These are phyloP conservation scores for Vidua chalybeata DNA, from an alignment of 2,113 vertebrate genomes.

Conservation along the genomic window DNA sequence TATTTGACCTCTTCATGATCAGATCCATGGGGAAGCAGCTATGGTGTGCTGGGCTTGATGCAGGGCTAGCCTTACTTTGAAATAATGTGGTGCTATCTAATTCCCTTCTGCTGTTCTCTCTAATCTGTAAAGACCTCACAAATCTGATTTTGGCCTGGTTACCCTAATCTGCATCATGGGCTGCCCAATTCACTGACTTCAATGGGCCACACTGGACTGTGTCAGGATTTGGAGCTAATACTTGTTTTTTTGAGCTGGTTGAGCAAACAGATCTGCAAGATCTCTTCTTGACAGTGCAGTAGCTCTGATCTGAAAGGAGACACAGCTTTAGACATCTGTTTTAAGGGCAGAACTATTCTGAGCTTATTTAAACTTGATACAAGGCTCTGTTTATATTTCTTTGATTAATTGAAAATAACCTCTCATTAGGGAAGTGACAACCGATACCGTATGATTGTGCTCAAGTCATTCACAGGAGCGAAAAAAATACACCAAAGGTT, in stretches of 20 bases:
- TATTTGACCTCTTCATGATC: background rate
- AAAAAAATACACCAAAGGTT: slow-evolving; percentile 37
- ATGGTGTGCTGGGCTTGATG: background rate
- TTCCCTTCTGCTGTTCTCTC: background rate
- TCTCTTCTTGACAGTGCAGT: slow-evolving; percentile 3
- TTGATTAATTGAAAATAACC: slow-evolving; percentile 68
- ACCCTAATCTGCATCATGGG: background rate
- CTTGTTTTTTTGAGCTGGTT: background rate
- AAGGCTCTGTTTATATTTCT: slow-evolving; percentile 57
- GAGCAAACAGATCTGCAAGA: slow-evolving; percentile 17
- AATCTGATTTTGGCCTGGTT: slow-evolving; percentile 33
- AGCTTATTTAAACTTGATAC: slow-evolving; percentile 44
- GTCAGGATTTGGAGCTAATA: background rate
- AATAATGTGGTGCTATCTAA: background rate
- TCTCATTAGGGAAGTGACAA: slow-evolving; percentile 58
- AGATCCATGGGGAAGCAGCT: background rate
- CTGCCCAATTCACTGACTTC: background rate
- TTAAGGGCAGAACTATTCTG: background rate
- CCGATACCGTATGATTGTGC: slow-evolving; percentile 19
- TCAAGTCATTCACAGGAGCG: background rate
- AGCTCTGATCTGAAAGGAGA: slow-evolving; percentile 48
- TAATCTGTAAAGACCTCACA: slow-evolving; percentile 14
- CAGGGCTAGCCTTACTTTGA: background rate
- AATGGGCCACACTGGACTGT: background rate
- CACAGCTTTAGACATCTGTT: slow-evolving; percentile 60